A percentile compares a stretch with the other conserved stretches of the same genome.
Conservation (phyloP, 2,113 vertebrate species). For the Erinaceus europaeus region DNA sequence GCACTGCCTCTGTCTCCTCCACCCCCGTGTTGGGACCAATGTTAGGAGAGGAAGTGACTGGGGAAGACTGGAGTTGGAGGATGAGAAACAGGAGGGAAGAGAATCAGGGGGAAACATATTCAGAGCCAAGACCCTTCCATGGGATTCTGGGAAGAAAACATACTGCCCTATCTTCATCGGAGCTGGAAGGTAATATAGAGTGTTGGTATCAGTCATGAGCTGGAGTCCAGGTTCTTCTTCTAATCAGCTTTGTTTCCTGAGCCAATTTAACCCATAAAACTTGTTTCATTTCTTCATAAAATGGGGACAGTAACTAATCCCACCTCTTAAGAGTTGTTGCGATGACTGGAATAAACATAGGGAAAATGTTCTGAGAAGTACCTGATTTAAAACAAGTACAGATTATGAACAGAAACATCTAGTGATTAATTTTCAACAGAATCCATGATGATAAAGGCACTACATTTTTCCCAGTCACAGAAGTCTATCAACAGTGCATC, state of each 20-base stretch:
- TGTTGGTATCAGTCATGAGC: background rate
- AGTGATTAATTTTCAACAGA: background rate
- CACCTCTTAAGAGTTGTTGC: background rate
- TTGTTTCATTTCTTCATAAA: background rate
- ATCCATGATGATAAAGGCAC: background rate
- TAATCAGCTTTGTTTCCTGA: background rate
- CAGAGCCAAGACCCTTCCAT: background rate
- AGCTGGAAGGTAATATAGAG: background rate
- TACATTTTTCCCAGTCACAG: background rate
- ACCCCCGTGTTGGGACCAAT: background rate
- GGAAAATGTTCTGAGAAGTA: background rate
- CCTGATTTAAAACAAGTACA: background rate
- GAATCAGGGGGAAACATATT: background rate
- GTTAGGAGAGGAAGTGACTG: conserved; percentile 17
- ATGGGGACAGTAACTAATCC: no score
- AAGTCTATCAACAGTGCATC: background rate
- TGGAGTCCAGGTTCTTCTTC: background rate
- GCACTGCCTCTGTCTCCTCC: background rate
- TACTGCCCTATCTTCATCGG: background rate
- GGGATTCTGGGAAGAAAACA: background rate
- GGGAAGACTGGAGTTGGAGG: background rate
- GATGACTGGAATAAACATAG: background rate
- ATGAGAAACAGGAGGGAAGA: conserved; percentile 29
- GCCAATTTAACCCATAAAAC: background rate
- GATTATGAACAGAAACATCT: background rate